Evolutionary conservation across 2,113 vertebrate species (phyloP).

Genomic region (Chloropsis cyanopogon): DNA sequence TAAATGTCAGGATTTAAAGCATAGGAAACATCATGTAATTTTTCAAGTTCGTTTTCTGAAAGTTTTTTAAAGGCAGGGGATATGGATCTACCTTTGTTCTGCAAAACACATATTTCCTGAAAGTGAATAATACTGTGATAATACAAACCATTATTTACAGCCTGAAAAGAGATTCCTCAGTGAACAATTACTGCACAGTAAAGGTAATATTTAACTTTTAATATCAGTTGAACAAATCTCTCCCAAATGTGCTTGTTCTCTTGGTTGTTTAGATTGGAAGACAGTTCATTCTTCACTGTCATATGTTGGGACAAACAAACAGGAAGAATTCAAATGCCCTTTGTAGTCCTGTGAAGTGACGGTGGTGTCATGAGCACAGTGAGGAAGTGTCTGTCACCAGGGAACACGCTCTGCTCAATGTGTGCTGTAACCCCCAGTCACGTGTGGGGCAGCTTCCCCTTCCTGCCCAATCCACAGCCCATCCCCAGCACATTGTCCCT

Average conservation of each 20-base stretch:
- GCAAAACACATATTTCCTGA: neutral
- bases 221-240: neutral
- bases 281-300: neutral
- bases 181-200: neutral
- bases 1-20: neutral
- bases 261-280: neutral
- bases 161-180: neutral
- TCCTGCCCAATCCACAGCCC: neutral
- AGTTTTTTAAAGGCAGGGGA: neutral
- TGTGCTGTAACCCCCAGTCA: neutral
- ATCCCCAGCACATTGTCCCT: neutral
- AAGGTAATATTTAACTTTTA: neutral
- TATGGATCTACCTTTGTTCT: neutral
- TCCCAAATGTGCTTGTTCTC: neutral
- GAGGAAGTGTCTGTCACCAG: constrained; percentile 10
- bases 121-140: neutral
- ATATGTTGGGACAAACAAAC: neutral
- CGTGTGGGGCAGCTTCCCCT: neutral
- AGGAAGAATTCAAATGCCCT: neutral
- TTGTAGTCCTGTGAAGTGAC: neutral
- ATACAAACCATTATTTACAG: neutral
- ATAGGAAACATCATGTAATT: neutral
- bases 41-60: neutral
- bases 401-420: neutral
- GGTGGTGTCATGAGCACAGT: neutral